Evolutionary conservation across 2,888 invertebrate species (phyloP), one percentile per base, ranked within the genome.

Genomic region (Dryadula phaetusa): DNA sequence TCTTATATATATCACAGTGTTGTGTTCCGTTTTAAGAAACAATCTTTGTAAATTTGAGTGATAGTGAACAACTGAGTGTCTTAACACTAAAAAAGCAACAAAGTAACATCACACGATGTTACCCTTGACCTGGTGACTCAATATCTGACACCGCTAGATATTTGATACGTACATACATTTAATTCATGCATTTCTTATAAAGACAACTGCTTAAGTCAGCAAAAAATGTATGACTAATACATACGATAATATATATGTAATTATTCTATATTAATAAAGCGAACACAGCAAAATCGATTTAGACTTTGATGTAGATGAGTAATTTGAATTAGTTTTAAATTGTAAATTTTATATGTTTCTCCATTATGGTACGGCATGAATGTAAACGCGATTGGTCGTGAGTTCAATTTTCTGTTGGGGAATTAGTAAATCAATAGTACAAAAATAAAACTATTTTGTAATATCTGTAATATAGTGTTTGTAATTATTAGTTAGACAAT

Each of bases 41-140:
- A n/a, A n/a, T n/a, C n/a, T n/a, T n/a, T n/a, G n/a, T n/a, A n/a
- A n/a, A n/a, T n/a, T n/a, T n/a, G n/a, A n/a, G n/a, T n/a, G n/a
- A n/a, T n/a, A n/a, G n/a, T n/a, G n/a, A n/a, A n/a, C n/a, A 37
- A 37, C 16, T 6, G 14, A 25, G 28, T n/a, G n/a, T 49, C 25
- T 28, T 7, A 49, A 49, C n/a, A 14, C n/a, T 49, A n/a, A n/a
- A n/a, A n/a, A 16, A 14, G 12, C 18, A 22, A 22, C 0, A 14
- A 6, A 14, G 44, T 64, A 64, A 16, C 12, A 52, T 67, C 52
- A 64, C 66, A 53, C 66, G 66, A 73, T 68, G 52, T 70, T 67
- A 72, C 72, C 71, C 74, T 72, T 74, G 74, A 72, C 72, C 74
- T n/a, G 64, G 63, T 72, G 72, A 70, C 61, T 69, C 71, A 69